Evolutionary conservation across 2,888 invertebrate species (phyloP).

Genomic region (Eupithecia centaureata): DNA sequence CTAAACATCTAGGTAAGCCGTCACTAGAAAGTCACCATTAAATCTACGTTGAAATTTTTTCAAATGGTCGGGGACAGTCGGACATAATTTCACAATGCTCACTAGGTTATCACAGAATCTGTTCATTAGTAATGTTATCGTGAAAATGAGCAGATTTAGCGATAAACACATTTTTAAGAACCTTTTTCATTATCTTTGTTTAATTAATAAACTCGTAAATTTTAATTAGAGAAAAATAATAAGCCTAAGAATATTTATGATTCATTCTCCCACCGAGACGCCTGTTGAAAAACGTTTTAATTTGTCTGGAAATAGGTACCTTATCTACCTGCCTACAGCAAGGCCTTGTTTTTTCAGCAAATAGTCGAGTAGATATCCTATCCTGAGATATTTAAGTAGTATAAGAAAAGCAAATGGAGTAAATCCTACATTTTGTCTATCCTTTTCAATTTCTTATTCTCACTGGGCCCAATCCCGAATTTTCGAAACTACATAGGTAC

Average conservation of each 20-base stretch:
- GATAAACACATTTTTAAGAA: conserved; percentile 7
- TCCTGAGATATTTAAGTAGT: too few relatives aligned
- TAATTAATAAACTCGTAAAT: conserved; percentile 35
- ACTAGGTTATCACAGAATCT: conserved; percentile 21
- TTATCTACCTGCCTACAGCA: neutral
- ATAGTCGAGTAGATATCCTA: neutral
- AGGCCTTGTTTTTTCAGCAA: neutral
- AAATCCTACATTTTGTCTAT: neutral
- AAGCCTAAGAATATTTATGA: conserved; percentile 23
- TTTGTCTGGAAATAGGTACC: neutral
- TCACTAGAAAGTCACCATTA: too few relatives aligned
- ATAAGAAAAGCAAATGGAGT: neutral
- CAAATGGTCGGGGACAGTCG: neutral
- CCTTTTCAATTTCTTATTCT: neutral
- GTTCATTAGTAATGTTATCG: conserved; percentile 23
- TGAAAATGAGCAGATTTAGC: too few relatives aligned
- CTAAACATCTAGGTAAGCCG: too few relatives aligned
- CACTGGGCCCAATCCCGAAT: neutral
- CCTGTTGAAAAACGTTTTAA: neutral
- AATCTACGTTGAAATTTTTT: neutral
- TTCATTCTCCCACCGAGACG: neutral
- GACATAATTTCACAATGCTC: conserved; percentile 12
- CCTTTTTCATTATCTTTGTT: conserved; percentile 19
- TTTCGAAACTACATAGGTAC: too few relatives aligned
- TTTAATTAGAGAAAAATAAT: conserved; percentile 30